Evolutionary conservation across 2,113 vertebrate genomes (phyloP).

Genomic region (Sinocyclocheilus maitianheensis): DNA sequence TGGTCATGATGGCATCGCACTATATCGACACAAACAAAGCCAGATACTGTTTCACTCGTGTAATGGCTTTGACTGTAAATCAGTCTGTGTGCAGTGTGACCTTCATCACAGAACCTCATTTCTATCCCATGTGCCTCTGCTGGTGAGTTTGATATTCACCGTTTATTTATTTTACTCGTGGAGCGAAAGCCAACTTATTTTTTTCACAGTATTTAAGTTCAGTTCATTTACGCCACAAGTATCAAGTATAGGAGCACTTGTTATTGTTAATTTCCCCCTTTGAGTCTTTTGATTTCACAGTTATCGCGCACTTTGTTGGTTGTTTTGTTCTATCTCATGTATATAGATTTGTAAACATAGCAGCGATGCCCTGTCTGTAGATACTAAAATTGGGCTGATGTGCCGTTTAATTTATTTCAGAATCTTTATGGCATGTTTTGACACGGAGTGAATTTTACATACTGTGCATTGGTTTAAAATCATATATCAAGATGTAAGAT

Average conservation of each 20-base stretch:
- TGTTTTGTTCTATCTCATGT: slow-evolving; percentile 68
- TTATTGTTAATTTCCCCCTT: slow-evolving; percentile 33
- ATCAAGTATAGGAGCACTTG: slow-evolving; percentile 50
- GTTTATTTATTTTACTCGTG: slow-evolving; percentile 45
- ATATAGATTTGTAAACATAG: slow-evolving; percentile 88
- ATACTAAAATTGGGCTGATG: slow-evolving; percentile 82
- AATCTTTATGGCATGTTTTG: slow-evolving; percentile 85
- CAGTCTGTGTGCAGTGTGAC: slow-evolving; percentile 16
- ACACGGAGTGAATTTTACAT: slow-evolving; percentile 73
- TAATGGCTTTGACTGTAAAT: too few species aligned
- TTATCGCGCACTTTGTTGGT: slow-evolving; percentile 54
- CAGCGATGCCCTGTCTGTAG: slow-evolving; percentile 83
- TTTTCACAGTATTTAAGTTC: slow-evolving; percentile 31
- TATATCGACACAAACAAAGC: neutral
- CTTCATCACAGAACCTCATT: slow-evolving; percentile 45
- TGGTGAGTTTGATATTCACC: slow-evolving; percentile 55
- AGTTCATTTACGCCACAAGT: slow-evolving; percentile 27
- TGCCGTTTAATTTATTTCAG: slow-evolving; percentile 91
- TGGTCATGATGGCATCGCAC: neutral
- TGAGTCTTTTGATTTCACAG: slow-evolving; percentile 53
- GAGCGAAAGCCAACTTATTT: slow-evolving; percentile 25
- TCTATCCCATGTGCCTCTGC: slow-evolving; percentile 62
- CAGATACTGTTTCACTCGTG: slow-evolving; percentile 7
- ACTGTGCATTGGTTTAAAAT: slow-evolving; percentile 69
- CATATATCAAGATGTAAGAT: slow-evolving; percentile 69